phyloP scores from a whole-genome alignment of 2,797 vertebrate species.

The Tinamus major region DNA sequence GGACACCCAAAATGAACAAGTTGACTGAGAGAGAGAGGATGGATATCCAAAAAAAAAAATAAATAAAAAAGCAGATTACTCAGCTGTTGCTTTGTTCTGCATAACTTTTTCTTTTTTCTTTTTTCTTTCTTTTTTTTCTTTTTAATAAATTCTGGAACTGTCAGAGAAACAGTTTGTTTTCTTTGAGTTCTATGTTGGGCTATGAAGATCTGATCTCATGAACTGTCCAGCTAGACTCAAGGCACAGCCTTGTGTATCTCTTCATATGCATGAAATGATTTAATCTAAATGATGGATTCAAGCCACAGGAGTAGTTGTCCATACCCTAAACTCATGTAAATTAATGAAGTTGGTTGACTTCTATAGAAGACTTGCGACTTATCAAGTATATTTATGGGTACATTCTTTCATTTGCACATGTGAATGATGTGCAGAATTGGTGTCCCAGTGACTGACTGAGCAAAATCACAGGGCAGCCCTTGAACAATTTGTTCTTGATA shows the following conservation, averaged over 20 bases:
- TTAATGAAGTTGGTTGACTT: not conserved
- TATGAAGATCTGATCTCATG: not conserved
- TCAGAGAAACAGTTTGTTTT: not conserved
- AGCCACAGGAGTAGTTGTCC: not conserved
- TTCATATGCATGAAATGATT: fast-evolving
- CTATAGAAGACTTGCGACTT: not conserved
- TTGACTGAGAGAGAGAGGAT: too few species aligned
- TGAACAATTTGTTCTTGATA: not conserved
- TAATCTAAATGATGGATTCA: not conserved
- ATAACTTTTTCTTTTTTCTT: too few species aligned
- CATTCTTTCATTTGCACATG: not conserved
- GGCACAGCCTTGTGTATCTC: not conserved
- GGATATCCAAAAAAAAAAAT: not conserved
- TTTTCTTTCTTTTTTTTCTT: too few species aligned
- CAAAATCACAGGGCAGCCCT: not conserved
- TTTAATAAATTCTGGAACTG: not conserved
- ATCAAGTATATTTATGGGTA: not conserved
- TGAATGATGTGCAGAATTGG: not conserved
- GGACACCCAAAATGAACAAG: not conserved
- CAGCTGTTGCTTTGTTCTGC: not conserved
- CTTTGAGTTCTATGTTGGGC: not conserved
- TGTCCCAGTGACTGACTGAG: not conserved
- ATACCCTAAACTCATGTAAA: not conserved
- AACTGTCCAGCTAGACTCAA: not conserved
- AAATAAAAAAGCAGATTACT: not conserved